Conservation (phyloP, 2,888 invertebrate species). For the Eucriotettix oculatus region DNA sequence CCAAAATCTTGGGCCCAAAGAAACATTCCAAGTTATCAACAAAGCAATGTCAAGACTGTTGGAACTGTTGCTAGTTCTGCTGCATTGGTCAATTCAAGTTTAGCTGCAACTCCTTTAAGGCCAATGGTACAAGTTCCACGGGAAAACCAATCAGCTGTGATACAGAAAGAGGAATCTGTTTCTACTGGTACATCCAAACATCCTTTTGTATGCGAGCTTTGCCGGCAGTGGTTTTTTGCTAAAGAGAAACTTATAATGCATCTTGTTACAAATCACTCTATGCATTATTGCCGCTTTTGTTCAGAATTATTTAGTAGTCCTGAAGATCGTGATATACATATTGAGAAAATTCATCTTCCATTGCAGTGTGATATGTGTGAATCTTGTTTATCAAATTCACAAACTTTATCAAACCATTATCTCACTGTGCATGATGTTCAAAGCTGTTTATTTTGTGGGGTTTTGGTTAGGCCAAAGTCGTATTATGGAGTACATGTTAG, state of each 20-base stretch:
- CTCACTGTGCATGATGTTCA: constrained; percentile 11
- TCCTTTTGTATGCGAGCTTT: constrained; percentile 13
- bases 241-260: constrained; percentile 15
- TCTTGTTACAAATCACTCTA: constrained; percentile 15
- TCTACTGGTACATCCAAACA: background rate
- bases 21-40: background rate
- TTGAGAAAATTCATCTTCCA: constrained; percentile 12
- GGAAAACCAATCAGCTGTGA: background rate
- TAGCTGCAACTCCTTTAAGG: background rate
- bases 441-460: constrained; percentile 13
- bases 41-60: background rate
- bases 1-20: background rate
- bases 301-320: constrained; percentile 13
- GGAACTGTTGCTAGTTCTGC: background rate
- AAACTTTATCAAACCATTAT: constrained; percentile 12
- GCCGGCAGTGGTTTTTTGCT: constrained; percentile 15
- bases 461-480: constrained; percentile 12
- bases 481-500: constrained; percentile 13
- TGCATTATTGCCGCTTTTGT: constrained; percentile 15
- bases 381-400: constrained; percentile 5
- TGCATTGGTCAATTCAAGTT: background rate
- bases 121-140: background rate
- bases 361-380: constrained; percentile 13
- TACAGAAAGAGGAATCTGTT: constrained; percentile 4
- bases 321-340: constrained; percentile 12